Percentiles rank a stretch among this genome's conserved stretches.
Conservation (phyloP, 2,888 invertebrate genomes). For the Seira ritae region DNA sequence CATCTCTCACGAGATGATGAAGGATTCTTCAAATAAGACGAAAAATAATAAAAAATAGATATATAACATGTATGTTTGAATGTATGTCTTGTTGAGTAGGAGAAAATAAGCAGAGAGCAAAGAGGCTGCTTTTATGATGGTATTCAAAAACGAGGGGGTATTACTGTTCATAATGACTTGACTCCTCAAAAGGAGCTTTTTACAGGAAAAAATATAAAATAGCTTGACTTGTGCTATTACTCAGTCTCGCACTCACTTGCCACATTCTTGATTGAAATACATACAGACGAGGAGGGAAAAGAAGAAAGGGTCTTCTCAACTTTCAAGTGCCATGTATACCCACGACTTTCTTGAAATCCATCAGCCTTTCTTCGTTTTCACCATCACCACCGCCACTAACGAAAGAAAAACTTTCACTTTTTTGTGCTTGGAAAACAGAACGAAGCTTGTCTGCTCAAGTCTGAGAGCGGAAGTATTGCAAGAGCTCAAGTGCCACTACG, state of each 20-base stretch:
- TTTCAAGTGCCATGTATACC: conserved; percentile 30
- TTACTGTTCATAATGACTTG: not conserved
- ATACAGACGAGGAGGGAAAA: not conserved
- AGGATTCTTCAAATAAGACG: not conserved
- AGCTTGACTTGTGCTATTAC: conserved; percentile 13
- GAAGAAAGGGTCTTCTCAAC: conserved; percentile 31
- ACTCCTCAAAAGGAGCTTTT: not conserved
- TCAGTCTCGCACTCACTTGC: conserved; percentile 24
- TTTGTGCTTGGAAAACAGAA: not conserved
- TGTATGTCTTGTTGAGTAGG: not conserved
- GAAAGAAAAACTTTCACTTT: conserved; percentile 7
- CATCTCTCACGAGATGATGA: not conserved
- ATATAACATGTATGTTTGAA: not conserved
- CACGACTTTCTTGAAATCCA: conserved; percentile 6
- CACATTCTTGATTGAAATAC: conserved; percentile 44
- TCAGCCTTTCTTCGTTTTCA: not conserved
- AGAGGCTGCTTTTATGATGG: not conserved
- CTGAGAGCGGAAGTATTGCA: not conserved
- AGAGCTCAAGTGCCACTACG: conserved; percentile 12
- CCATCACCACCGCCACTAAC: not conserved
- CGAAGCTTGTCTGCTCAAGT: not conserved
- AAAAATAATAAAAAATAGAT: not conserved
- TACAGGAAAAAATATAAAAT: not conserved
- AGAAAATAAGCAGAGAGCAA: not conserved
- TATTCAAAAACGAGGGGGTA: not conserved